Evolutionary conservation across 2,888 invertebrate genomes (phyloP), one percentile per base, ranked within the genome.

Genomic region (Gastracanthus pulcherrimus): DNA sequence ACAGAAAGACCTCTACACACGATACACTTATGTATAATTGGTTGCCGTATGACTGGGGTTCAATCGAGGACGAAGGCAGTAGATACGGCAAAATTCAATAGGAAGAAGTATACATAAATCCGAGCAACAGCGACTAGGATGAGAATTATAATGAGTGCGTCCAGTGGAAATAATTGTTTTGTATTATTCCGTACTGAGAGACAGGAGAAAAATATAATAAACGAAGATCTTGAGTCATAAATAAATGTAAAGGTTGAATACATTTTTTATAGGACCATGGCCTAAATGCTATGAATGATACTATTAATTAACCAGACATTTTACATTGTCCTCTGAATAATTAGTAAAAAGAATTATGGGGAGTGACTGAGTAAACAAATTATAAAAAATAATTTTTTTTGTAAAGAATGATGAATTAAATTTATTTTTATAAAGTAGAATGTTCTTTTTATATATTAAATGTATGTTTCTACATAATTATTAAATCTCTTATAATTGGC

Each of bases 231-330:
- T 34, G 4, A 16, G 34, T 31, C 31, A n/a, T 62, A 36, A 34
- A 62, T 62, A 34, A 34, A 36, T 3, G 34, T 19, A 62, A 29
- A 62, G 62, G 62, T 34, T 34, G 7, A 34, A 34, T 9, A 34
- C 16, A 34, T 34, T 62, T 19, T 62, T 16, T 19, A 3, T 31
- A 62, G 60, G 60, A 48, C 69, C 69, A 16, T 69, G 69, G 69
- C 69, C 69, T 69, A 41, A 69, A 69, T 69, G 11, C 1, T 48
- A 62, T 3, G 9, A 29, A 36, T 36, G 19, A 36, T n/a, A 31
- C 62, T 62, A 60, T 45, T 45, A 23, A 26, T 23, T 55, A 55
- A 55, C n/a, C 23, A 55, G 7, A 23, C 26, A 13, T 55, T 23
- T 55, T 13, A 55, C 26, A 2, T 55, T 11, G 26, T 55, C 26